A percentile compares a stretch with the other conserved stretches of the same genome.
These are phyloP conservation scores for Heliconius ethilla DNA, from an alignment of 2,888 invertebrate genomes.

Conservation along the genomic window DNA sequence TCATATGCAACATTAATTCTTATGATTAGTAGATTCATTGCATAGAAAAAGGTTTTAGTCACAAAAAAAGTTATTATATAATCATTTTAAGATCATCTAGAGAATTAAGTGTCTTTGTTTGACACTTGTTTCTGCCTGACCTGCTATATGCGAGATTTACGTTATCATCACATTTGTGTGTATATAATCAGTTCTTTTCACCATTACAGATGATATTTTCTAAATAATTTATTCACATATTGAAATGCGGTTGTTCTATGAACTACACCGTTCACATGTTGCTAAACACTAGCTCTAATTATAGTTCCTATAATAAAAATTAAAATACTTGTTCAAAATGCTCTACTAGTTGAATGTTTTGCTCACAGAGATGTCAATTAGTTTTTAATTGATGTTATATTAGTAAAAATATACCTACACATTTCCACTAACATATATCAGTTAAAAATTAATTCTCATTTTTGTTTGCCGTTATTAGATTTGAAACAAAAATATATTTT, in stretches of 20 bases:
- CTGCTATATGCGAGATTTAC: background rate
- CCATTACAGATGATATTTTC: background rate
- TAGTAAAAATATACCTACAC: background rate
- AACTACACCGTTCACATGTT: constrained; percentile 21
- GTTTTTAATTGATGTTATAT: background rate
- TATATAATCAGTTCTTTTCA: background rate
- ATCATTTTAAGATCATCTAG: too few relatives aligned
- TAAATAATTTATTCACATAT: background rate
- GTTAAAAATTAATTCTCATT: background rate
- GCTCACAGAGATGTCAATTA: background rate
- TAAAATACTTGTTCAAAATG: constrained; percentile 20
- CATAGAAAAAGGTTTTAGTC: too few relatives aligned
- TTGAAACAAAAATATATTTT: background rate
- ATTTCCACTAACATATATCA: background rate
- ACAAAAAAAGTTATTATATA: too few relatives aligned
- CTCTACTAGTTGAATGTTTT: constrained; percentile 25
- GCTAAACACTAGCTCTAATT: constrained; percentile 28
- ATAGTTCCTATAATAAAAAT: constrained; percentile 35
- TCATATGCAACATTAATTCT: too few relatives aligned
- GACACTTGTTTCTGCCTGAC: too few relatives aligned
- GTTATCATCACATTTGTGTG: background rate
- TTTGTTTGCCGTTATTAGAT: background rate
- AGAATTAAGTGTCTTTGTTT: too few relatives aligned
- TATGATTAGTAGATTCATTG: too few relatives aligned
- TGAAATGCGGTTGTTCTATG: constrained; percentile 12